phyloP scores from a whole-genome alignment of 2,888 invertebrate genomes.

The Nasonovia ribisnigri region DNA sequence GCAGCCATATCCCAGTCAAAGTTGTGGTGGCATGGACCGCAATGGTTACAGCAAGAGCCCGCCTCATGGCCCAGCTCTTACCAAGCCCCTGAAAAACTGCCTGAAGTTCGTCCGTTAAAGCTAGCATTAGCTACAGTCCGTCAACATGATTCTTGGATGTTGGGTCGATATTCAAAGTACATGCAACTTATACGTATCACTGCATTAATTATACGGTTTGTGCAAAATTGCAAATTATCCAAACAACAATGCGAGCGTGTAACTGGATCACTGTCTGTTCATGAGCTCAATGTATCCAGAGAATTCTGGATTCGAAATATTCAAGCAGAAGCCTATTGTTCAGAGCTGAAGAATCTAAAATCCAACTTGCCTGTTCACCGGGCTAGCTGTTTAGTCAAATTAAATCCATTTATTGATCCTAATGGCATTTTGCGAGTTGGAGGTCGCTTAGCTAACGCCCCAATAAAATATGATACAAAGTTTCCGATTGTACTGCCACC shows the following conservation, averaged over 20 bases:
- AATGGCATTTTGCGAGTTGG: conserved; percentile 9
- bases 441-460: not conserved
- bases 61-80: no score
- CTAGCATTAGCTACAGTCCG: not conserved
- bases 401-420: not conserved
- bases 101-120: conserved; percentile 2
- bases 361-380: not conserved
- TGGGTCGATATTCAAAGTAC: not conserved
- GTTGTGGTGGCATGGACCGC: no score
- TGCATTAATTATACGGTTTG: no score
- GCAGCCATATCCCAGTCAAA: no score
- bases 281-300: not conserved
- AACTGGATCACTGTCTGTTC: not conserved
- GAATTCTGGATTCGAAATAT: not conserved
- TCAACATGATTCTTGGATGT: not conserved
- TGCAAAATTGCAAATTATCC: no score
- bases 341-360: not conserved
- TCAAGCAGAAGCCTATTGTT: not conserved
- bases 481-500: not conserved
- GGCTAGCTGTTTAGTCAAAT: not conserved
- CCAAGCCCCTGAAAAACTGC: not conserved
- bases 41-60: no score
- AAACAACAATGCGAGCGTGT: no score
- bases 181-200: not conserved
- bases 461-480: not conserved